Base-by-base conservation (phyloP, 2,888 invertebrate genomes). In the Blastobasis lacticolella region DNA sequence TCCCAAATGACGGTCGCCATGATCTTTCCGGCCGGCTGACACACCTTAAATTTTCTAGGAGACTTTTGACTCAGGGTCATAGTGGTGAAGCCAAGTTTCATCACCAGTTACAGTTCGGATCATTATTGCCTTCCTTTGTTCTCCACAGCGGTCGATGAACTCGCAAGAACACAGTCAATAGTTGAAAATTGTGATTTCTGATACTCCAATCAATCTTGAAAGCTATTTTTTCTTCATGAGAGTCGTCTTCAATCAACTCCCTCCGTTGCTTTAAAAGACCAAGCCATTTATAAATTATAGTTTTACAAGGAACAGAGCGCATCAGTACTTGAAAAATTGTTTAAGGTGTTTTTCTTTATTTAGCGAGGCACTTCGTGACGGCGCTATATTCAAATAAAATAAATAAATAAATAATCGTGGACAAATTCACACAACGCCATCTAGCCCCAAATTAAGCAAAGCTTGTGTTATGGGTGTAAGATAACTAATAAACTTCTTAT, bases 11-110 rank as follows among this genome's bases (percentile, higher is more conserved):
- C n/a, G 5, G 52, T 56, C 42, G 59, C 61, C 60, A 60, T 62
- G 6, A 63, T 57, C 45, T 58, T 98, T 97, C 89, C 51, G 6
- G 54, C 49, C 49, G 55, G 55, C 8, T 55, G 49, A 10, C 55
- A 51, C 51, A 62, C 59, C 23, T 57, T 60, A 45, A 61, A 57
- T 36, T 60, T 62, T 51, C 58, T 61, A 5, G 55, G 57, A 0
- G 58, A 55, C 49, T 52, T 50, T 52, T 53, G 52, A 50, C 49
- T 56, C 52, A 54, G 53, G 55, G 45, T 53, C 54, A 52, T 48
- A 59, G 53, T 58, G 54, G 49, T 54, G 56, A 54, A 56, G 55
- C 53, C 57, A 59, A 43, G 55, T 55, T 52, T 58, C 56, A 48
- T 57, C 58, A 40, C 54, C 55, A 48, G 57, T 57, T 51, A 57